Evolutionary conservation across 2,888 invertebrate species (phyloP).

Genomic region (Hedya salicella): DNA sequence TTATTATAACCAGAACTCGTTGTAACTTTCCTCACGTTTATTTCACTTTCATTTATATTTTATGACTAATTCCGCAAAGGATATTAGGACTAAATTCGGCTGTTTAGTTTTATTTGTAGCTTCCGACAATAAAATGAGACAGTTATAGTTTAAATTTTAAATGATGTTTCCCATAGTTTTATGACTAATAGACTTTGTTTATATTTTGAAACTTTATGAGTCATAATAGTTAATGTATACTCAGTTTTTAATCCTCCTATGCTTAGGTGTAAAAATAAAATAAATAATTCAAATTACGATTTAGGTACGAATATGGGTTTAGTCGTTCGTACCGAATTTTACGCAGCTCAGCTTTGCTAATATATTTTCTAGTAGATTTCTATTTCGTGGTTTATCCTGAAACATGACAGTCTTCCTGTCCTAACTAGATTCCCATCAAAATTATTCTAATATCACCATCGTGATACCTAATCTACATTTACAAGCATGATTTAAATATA

Average conservation of each 20-base stretch:
- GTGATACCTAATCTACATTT: too few species aligned
- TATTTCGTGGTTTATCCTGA: too few species aligned
- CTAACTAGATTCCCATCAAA: too few species aligned
- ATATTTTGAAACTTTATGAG: constrained; percentile 15
- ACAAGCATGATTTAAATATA: too few species aligned
- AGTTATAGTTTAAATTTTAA: constrained; percentile 21
- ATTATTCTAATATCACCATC: too few species aligned
- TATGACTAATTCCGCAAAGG: constrained; percentile 38
- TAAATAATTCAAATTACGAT: too few species aligned
- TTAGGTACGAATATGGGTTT: too few species aligned
- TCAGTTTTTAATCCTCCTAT: background rate
- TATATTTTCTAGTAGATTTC: too few species aligned
- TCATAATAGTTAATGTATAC: background rate
- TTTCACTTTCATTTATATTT: constrained; percentile 39
- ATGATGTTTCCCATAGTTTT: constrained; percentile 26
- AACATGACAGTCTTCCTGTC: too few species aligned
- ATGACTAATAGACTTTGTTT: constrained; percentile 12
- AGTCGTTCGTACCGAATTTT: too few species aligned
- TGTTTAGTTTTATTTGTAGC: constrained; percentile 31
- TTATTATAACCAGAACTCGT: constrained; percentile 40
- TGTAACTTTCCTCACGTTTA: constrained; percentile 36
- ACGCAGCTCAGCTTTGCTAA: too few species aligned
- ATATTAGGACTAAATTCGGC: constrained; percentile 32
- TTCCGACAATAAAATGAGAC: constrained; percentile 32
- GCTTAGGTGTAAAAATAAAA: background rate